phyloP scores from a whole-genome alignment of 2,888 invertebrate species.

The Diachrysia chrysitis region DNA sequence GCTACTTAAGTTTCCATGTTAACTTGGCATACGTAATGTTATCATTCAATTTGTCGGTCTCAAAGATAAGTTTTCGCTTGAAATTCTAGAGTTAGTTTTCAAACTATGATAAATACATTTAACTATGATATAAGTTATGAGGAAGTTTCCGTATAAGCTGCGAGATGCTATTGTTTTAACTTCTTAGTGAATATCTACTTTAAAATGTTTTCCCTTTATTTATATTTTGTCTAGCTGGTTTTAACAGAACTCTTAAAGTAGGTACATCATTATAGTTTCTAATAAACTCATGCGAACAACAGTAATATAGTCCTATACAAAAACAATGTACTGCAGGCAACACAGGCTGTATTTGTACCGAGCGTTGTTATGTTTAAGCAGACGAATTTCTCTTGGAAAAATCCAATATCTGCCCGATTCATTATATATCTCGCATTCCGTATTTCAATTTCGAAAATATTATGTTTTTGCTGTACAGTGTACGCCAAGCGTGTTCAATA shows the following conservation, averaged over 20 bases:
- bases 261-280: too few species aligned
- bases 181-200: slow-evolving; percentile 5
- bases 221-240: not conserved
- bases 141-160: slow-evolving; percentile 15
- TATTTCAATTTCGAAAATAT: slow-evolving; percentile 28
- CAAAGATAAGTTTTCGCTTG: slow-evolving; percentile 39
- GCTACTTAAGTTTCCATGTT: slow-evolving; percentile 15
- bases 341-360: not conserved
- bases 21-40: slow-evolving; percentile 46
- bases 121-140: slow-evolving; percentile 29
- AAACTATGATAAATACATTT: slow-evolving; percentile 40
- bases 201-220: slow-evolving; percentile 17
- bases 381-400: slow-evolving; percentile 7
- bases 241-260: too few species aligned
- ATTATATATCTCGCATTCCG: slow-evolving; percentile 32
- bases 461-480: slow-evolving; percentile 1
- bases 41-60: slow-evolving; percentile 53
- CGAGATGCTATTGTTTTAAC: slow-evolving; percentile 29
- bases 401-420: slow-evolving; percentile 40
- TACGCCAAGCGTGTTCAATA: not conserved
- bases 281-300: not conserved
- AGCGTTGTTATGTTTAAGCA: not conserved
- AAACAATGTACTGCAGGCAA: not conserved
- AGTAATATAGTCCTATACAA: not conserved
- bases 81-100: slow-evolving; percentile 42